Conservation (phyloP, 2,888 invertebrate species). For the Calameuta filiformis region DNA sequence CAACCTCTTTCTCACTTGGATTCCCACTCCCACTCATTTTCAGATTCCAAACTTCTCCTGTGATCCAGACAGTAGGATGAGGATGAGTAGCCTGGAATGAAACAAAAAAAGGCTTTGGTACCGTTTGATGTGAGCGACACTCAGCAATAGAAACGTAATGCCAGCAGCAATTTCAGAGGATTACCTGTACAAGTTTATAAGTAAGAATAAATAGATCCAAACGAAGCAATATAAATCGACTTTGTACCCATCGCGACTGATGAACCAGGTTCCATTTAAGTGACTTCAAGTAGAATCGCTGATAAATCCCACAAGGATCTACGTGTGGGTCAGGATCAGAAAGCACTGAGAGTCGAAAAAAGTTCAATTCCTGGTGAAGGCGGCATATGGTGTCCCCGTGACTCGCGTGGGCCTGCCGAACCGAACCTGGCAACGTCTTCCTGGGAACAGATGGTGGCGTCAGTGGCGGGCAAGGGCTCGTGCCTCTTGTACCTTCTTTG, state of each 20-base stretch:
- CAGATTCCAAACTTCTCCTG: background rate
- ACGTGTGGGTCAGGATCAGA: background rate
- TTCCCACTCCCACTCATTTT: background rate
- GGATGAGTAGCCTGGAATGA: background rate
- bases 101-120: background rate
- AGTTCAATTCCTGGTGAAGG: background rate
- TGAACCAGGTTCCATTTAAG: background rate
- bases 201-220: background rate
- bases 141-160: background rate
- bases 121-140: background rate
- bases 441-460: background rate
- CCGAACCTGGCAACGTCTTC: background rate
- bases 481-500: background rate
- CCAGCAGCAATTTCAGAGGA: background rate
- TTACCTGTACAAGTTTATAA: background rate
- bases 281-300: background rate
- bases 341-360: background rate
- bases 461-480: background rate
- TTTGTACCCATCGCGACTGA: background rate
- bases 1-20: background rate
- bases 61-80: background rate
- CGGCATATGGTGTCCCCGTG: background rate
- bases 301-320: background rate
- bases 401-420: background rate
- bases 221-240: background rate